phyloP scores from a whole-genome alignment of 2,797 vertebrate species.

The Sus cebifrons region DNA sequence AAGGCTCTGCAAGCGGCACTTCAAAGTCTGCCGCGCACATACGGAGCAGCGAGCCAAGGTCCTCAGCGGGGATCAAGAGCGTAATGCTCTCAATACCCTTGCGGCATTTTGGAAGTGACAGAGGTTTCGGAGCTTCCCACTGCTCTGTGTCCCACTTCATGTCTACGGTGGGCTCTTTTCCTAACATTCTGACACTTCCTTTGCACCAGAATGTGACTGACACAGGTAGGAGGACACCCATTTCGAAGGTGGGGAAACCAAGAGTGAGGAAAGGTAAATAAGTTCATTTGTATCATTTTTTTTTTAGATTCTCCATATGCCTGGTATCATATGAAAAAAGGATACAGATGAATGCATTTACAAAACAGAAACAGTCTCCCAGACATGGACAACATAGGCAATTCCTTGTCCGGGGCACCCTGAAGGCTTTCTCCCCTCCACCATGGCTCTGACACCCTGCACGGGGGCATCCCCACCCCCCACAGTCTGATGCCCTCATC shows the following conservation, averaged over 20 bases:
- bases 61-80: not conserved
- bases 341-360: no score
- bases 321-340: no score
- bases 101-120: not conserved
- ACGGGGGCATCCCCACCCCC: not conserved
- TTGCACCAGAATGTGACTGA: not conserved
- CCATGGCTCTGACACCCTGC: not conserved
- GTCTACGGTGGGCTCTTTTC: not conserved
- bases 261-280: not conserved
- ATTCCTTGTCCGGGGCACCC: accelerated
- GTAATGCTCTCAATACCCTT: not conserved
- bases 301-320: no score
- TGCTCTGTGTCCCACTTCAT: not conserved
- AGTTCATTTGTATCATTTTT: not conserved
- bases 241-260: not conserved
- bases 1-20: not conserved
- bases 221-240: not conserved
- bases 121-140: not conserved
- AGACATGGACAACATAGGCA: no score
- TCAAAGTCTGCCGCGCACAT: not conserved
- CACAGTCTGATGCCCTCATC: not conserved
- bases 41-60: not conserved
- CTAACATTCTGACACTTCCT: not conserved
- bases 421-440: not conserved
- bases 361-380: no score